Evolutionary conservation across 1,140 invertebrate species (phyloP), one percentile per base, ranked within the genome.

Genomic region (Hypothenemus hampei): DNA sequence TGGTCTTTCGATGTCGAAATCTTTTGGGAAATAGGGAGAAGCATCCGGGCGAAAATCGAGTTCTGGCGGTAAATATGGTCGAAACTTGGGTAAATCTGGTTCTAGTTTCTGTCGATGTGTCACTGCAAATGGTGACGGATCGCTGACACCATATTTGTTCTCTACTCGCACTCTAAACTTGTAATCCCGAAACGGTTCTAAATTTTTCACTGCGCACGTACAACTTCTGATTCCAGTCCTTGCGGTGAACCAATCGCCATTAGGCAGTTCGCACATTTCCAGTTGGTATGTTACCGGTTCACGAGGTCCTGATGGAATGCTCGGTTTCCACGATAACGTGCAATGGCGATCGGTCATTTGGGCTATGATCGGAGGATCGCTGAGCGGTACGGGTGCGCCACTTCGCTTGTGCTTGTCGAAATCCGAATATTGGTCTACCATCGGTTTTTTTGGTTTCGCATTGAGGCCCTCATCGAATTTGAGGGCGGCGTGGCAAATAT

Each of bases 91-190:
- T 33, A 86, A 82, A 15, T 89, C 85, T 3, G 87, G 86, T 63
- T 91, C 82, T 2, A 93, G 71, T 72, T 87, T 87, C 23, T 84
- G 80, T 48, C 87, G 78, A 64, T 87, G 87, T 0, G 91, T 93
- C 45, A 85, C 79, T 0, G 85, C 86, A 67, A 83, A 91, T 4
- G 91, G 91, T 22, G 89, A 93, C 0, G 94, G 93, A 68, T 97
- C 93, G 70, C 91, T 94, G n/a, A 96, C 81, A n/a, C 93, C 94
- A 66, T 91, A 92, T 70, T 93, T 91, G 69, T 97, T 97, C 67
- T 96, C 92, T 2, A 96, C 93, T n/a, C 93, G 80, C 20, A 97
- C 81, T 36, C 93, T 78, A 20, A 56, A 96, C 68, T 87, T 87
- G 73, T 95, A 96, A 73, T 96, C 91, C 46, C 86, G 78, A 73